A percentile compares a stretch with the other conserved stretches of the same genome.
Evolutionary conservation across 2,113 vertebrate genomes (phyloP).

Genomic region (Turdus rufiventris): DNA sequence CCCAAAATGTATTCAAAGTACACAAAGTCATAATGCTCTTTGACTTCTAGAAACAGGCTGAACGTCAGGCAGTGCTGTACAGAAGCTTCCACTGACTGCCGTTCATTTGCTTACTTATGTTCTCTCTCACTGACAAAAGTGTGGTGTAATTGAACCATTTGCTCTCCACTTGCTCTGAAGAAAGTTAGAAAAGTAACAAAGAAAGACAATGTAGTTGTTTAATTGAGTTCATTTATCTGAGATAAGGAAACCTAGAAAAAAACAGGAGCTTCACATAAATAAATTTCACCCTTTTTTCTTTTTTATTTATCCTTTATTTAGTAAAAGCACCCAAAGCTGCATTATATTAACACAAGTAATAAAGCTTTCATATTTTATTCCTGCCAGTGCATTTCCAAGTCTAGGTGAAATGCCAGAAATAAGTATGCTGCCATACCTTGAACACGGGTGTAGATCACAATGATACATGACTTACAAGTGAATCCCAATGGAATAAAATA

Average conservation of each 20-base stretch:
- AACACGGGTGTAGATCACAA: conserved; percentile 20
- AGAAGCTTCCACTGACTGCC: background rate
- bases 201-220: background rate
- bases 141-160: background rate
- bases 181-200: background rate
- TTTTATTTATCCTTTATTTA: conserved; percentile 54
- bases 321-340: conserved; percentile 55
- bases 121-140: background rate
- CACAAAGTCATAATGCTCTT: background rate
- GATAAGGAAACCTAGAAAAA: background rate
- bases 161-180: background rate
- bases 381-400: conserved; percentile 62
- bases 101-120: background rate
- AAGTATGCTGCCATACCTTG: conserved; percentile 1
- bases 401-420: conserved; percentile 51
- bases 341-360: conserved; percentile 59
- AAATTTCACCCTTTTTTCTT: background rate
- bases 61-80: background rate
- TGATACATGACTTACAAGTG: background rate
- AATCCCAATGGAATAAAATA: background rate
- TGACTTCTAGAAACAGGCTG: background rate
- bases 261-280: background rate
- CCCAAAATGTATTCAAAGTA: background rate
- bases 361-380: conserved; percentile 45
- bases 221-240: background rate